Base-by-base conservation (phyloP, 2,113 vertebrate species). In the Merops nubicus region DNA sequence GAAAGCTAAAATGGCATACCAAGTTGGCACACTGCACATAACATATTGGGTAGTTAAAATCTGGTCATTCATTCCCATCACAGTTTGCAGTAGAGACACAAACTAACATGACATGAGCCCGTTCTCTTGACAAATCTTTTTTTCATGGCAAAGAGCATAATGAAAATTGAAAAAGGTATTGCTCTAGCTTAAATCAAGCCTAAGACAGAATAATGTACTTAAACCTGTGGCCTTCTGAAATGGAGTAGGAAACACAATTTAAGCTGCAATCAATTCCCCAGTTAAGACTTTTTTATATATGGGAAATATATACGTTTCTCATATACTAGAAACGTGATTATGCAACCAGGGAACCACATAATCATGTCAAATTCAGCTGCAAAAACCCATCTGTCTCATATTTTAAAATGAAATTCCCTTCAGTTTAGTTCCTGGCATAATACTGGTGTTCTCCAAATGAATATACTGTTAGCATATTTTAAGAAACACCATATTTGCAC, bases 81-180 rank as follows among this genome's bases (percentile, higher is more conserved):
- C 43, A 93, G 15, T 84, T 88, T 86, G 47, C 76, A 93, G 51
- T 4, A 68, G 76, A 69, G 92, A 91, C 80, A 81, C 76, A 96
- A 93, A 81, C 48, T 82, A 89, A 91, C 86, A 89, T 54, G 40
- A 47, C 85, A 87, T 65, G 60, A 93, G 87, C 68, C 76, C 60
- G 42, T 86, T 95, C 85, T 75, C 60, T 68, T 93, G 93, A 96
- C 48, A 53, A 81, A 96, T 89, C 76, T 88, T 91, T 88, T 72
- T 92, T 72, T 74, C 79, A 78, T 65, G 48, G 83, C 85, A 92
- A 94, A 95, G 60, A 89, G 60, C 80, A 89, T 94, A 87, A 93
- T 93, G 86, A 95, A 96, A 96, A 94, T 76, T 83, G 83, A 56
- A 88, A 94, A 94, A 82, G 75, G 68, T 91, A 95, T 86, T 91